phyloP scores from a whole-genome alignment of 2,888 invertebrate genomes.

The Formica aserva region DNA sequence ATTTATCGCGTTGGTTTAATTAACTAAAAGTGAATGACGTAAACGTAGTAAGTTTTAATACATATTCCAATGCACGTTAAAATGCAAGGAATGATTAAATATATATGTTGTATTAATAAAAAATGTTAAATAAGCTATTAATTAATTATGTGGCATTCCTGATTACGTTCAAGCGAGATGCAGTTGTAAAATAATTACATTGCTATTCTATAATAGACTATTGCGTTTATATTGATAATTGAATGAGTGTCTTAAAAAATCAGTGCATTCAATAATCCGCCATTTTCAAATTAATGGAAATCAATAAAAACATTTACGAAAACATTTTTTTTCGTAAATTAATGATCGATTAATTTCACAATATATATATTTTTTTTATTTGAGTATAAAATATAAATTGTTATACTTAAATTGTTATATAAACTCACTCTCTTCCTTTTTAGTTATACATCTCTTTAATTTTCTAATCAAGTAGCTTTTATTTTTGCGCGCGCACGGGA shows the following conservation, averaged over 20 bases:
- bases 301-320: neutral
- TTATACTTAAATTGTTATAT: neutral
- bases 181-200: neutral
- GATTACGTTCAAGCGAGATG: neutral
- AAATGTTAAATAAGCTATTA: neutral
- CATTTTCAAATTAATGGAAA: neutral
- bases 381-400: neutral
- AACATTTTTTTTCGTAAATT: neutral
- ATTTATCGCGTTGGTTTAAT: neutral
- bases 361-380: neutral
- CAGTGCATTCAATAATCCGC: neutral
- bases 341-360: neutral
- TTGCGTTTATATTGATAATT: neutral
- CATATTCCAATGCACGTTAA: neutral
- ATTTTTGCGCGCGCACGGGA: neutral
- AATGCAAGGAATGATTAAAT: constrained; percentile 5
- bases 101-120: neutral
- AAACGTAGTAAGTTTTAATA: neutral
- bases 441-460: neutral
- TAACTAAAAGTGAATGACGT: neutral
- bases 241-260: neutral
- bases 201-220: neutral
- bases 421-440: neutral
- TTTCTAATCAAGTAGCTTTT: neutral
- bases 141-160: neutral